A percentile compares a stretch with the other conserved stretches of the same genome.
These are phyloP conservation scores for Scomber scombrus DNA, from an alignment of 2,113 vertebrate genomes.

Conservation along the genomic window DNA sequence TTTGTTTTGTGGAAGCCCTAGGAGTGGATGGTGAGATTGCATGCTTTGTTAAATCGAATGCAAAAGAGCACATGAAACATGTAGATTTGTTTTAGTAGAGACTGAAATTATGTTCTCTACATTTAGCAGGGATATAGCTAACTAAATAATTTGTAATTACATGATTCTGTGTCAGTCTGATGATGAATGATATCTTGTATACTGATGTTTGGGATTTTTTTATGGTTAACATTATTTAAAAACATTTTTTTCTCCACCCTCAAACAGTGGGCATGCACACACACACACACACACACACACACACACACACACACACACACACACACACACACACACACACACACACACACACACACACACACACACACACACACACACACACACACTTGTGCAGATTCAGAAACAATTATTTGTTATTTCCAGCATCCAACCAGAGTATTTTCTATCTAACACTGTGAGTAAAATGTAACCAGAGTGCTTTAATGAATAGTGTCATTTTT, in stretches of 20 bases:
- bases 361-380: conserved; percentile 27
- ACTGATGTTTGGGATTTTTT: conserved; percentile 7
- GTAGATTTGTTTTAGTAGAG: not conserved
- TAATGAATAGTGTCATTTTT: conserved; percentile 43
- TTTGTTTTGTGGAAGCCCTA: not conserved
- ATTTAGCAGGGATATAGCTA: not conserved
- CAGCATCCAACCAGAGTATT: conserved; percentile 13
- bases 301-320: conserved; percentile 29
- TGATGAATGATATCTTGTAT: conserved; percentile 3
- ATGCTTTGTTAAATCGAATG: conserved; percentile 15
- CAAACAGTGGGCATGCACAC: conserved; percentile 29
- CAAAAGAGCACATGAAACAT: conserved; percentile 23
- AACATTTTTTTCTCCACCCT: not conserved
- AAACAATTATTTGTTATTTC: not conserved
- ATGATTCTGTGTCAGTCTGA: conserved; percentile 3
- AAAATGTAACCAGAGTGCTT: conserved; percentile 21
- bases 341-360: conserved; percentile 25
- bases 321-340: conserved; percentile 32
- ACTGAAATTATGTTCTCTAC: not conserved
- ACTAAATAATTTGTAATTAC: not conserved
- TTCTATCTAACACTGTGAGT: not conserved
- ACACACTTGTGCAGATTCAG: conserved; percentile 29
- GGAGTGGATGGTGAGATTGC: conserved; percentile 14
- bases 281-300: conserved; percentile 21
- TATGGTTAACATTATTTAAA: not conserved